Evolutionary conservation across 2,888 invertebrate genomes (phyloP).

Genomic region (Chaetogeoica ovagalla): DNA sequence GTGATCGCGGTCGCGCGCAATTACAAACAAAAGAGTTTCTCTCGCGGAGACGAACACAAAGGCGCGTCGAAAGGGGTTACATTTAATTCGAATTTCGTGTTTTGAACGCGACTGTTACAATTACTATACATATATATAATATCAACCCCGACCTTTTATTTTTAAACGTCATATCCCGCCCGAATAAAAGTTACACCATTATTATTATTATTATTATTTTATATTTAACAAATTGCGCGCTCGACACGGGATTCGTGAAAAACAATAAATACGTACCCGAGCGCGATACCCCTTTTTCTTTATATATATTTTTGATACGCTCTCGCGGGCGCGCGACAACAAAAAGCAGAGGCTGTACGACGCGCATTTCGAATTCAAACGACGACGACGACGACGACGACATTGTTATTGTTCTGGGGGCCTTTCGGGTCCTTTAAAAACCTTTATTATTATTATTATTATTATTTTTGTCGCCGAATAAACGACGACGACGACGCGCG

Average conservation of each 20-base stretch:
- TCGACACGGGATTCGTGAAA: slow-evolving; percentile 48
- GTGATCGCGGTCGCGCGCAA: slow-evolving; percentile 26
- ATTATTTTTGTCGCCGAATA: not conserved
- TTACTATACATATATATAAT: too few relatives aligned
- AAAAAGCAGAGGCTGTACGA: too few relatives aligned
- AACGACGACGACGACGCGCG: not conserved
- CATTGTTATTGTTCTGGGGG: not conserved
- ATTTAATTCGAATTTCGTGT: slow-evolving; percentile 52
- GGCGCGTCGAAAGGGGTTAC: slow-evolving; percentile 42
- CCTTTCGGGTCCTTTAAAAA: not conserved
- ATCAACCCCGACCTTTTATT: slow-evolving; percentile 16
- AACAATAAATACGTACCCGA: slow-evolving; percentile 46
- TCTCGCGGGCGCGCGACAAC: too few relatives aligned
- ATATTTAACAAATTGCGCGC: slow-evolving; percentile 51
- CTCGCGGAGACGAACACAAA: slow-evolving; percentile 27
- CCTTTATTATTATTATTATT: not conserved
- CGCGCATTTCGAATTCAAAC: not conserved
- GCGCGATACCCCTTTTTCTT: slow-evolving; percentile 44
- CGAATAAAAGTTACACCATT: slow-evolving; percentile 51
- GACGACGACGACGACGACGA: not conserved
- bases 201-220: not conserved
- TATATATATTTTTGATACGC: not conserved
- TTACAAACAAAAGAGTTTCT: slow-evolving; percentile 30
- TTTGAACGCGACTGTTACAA: slow-evolving; percentile 9
- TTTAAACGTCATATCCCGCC: slow-evolving; percentile 43